Percentiles rank a stretch among this genome's conserved stretches.
Evolutionary conservation across 1,140 invertebrate species (phyloP).

Genomic region (Amphibalanus amphitrite): DNA sequence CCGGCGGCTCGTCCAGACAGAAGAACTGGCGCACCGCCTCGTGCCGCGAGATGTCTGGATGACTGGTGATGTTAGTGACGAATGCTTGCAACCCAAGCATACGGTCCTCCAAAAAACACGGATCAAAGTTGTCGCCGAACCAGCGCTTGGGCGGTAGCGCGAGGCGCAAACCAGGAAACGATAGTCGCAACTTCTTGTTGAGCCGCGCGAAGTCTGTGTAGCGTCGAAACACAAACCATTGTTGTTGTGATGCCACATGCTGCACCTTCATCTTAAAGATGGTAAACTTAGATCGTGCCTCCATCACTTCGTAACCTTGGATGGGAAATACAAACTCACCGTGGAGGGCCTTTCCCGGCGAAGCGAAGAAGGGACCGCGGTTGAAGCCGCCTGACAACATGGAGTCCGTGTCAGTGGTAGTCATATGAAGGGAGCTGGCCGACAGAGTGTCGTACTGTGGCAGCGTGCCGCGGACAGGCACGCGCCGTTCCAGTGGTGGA

Average conservation of each 20-base stretch:
- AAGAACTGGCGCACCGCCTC: slow-evolving; percentile 48
- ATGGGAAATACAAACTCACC: too few relatives aligned
- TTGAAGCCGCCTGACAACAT: too few relatives aligned
- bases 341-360: too few relatives aligned
- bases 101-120: slow-evolving; percentile 61
- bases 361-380: too few relatives aligned
- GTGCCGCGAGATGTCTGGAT: slow-evolving; percentile 41
- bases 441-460: too few relatives aligned
- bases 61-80: slow-evolving; percentile 52
- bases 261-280: slow-evolving; percentile 24
- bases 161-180: slow-evolving; percentile 45
- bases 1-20: slow-evolving; percentile 66
- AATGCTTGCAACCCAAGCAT: slow-evolving; percentile 58
- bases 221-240: slow-evolving; percentile 65
- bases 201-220: slow-evolving; percentile 75
- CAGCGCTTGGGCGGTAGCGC: slow-evolving; percentile 62
- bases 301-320: too few relatives aligned
- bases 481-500: too few relatives aligned
- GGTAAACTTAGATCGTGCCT: too few relatives aligned
- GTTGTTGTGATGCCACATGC: slow-evolving; percentile 48
- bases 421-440: too few relatives aligned
- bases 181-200: slow-evolving; percentile 28
- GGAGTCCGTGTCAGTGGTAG: too few relatives aligned
- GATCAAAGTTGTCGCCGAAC: slow-evolving; percentile 73
- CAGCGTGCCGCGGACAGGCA: too few relatives aligned